phyloP scores from a whole-genome alignment of 2,888 invertebrate genomes.

The Rotaria macrura region DNA sequence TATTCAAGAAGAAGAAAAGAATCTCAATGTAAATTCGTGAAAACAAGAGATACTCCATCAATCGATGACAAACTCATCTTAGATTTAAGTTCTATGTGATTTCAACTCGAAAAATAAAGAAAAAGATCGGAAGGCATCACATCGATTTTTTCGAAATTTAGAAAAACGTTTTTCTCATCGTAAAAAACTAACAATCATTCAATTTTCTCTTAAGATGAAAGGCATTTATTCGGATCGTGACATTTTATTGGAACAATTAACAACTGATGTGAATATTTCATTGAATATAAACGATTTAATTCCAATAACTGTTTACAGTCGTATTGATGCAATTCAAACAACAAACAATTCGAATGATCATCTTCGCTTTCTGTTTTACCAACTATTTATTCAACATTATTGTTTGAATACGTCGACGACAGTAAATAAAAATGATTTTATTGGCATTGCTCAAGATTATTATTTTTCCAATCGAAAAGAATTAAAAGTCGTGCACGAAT shows the following conservation, averaged over 20 bases:
- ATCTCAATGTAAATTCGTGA: no score
- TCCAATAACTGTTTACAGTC: not conserved
- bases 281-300: not conserved
- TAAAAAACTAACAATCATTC: no score
- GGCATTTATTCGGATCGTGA: not conserved
- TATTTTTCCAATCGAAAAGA: not conserved
- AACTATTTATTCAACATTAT: constrained; percentile 5
- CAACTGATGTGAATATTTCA: not conserved
- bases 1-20: no score
- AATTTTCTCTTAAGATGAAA: not conserved
- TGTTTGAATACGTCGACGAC: not conserved
- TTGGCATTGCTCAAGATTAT: not conserved
- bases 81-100: no score
- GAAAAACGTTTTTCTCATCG: no score
- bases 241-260: not conserved
- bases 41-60: no score
- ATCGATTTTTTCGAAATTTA: no score
- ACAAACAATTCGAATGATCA: not conserved
- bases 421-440: not conserved
- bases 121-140: no score
- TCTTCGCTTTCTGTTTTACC: not conserved
- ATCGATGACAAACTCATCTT: no score
- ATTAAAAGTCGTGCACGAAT: not conserved
- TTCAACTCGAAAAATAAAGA: no score
- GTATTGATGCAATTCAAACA: not conserved